Evolutionary conservation across 2,113 vertebrate species (phyloP), one percentile per base, ranked within the genome.

Genomic region (Panthera tigris): DNA sequence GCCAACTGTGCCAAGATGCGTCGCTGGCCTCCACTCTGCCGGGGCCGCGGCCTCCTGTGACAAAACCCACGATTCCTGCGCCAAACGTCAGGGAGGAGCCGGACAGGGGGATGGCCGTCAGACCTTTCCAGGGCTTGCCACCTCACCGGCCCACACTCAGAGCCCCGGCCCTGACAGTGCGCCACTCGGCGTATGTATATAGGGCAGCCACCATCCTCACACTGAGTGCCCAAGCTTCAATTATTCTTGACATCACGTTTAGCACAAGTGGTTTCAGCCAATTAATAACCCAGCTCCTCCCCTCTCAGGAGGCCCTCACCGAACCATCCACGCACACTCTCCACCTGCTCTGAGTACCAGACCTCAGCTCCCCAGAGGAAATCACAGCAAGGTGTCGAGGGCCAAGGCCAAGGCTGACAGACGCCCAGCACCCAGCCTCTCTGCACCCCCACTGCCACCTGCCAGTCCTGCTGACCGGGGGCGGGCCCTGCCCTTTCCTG

Each of bases 141-240:
- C 71, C 71, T 25, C 71, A 23, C n/a, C 2, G 11, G 13, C 19
- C 21, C 71, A 21, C 71, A 73, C 36, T 23, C 71, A 41, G 21
- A 71, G 11, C 21, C 71, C 36, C 66, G 4, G 71, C 4, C 4
- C 18, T 21, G 11, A 41, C 36, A 73, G 71, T 1, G 36, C 1
- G 11, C 71, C 21, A 5, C 71, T 39, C 4, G 4, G 31, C 2
- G 0, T 33, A 31, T 4, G 31, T 23, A 15, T 7, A 16, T 33
- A 68, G 33, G 31, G 4, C 45, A 33, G 66, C 29, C 31, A 33
- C 29, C 29, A 33, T 9, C 33, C 68, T 9, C 33, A 1, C 33
- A n/a, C 16, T 4, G 16, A n/a, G 68, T 33, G 68, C 16, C 68
- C 33, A 69, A n/a, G 33, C 68, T 9, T 69, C 33, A 19, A 9